These are phyloP conservation scores for Tamandua tetradactyla DNA, from an alignment of 2,797 vertebrate genomes.

Conservation along the genomic window DNA sequence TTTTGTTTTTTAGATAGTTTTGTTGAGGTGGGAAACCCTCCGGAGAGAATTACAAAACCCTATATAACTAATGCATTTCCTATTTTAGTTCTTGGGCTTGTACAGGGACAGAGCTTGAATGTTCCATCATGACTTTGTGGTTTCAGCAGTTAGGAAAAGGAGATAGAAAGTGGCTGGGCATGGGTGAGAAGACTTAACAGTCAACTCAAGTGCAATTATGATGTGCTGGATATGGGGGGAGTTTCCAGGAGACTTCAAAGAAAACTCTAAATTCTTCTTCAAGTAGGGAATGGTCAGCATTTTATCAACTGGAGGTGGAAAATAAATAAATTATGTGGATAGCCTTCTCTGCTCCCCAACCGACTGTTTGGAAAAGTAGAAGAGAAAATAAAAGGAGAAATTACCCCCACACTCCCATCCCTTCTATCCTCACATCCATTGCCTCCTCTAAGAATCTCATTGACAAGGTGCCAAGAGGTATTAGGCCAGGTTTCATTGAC, in stretches of 20 bases:
- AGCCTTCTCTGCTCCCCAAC: not conserved
- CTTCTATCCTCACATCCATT: not conserved
- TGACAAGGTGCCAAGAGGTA: not conserved
- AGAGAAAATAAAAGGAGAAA: not conserved
- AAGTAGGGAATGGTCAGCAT: not conserved
- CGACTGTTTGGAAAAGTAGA: not conserved
- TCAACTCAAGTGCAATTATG: not conserved
- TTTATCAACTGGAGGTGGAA: not conserved
- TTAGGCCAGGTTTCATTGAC: not conserved
- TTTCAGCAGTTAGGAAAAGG: not conserved
- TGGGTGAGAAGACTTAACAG: not conserved
- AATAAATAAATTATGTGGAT: not conserved
- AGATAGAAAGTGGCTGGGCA: not conserved
- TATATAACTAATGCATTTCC: not conserved
- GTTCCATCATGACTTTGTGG: not conserved
- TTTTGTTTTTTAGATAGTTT: not conserved
- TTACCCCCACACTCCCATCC: too few species aligned
- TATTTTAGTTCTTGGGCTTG: not conserved
- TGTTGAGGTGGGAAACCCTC: not conserved
- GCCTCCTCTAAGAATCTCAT: not conserved
- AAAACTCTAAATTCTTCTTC: not conserved
- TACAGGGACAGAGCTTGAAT: not conserved
- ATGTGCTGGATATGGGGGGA: not conserved
- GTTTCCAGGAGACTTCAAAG: constrained; percentile 9
- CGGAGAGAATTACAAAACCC: not conserved